Base-by-base conservation (phyloP, 1,140 invertebrate species). In the Heterodera schachtii region DNA sequence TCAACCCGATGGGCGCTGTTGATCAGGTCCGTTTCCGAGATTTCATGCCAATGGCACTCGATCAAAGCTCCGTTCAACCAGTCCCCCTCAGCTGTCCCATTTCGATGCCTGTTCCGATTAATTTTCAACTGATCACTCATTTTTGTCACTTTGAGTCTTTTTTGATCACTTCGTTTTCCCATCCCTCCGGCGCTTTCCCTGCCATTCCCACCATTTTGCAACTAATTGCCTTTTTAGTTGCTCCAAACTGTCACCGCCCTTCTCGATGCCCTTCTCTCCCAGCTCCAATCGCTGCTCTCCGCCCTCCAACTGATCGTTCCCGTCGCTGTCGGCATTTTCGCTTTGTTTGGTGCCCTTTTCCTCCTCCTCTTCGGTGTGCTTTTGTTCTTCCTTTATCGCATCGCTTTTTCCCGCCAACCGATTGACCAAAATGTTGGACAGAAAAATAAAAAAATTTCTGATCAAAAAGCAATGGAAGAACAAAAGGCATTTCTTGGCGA, bases 281-380 rank as follows among this genome's bases (percentile, higher is more conserved):
- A 57, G 6, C 44, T 75, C 31, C 43, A 52, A 43, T 67, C 74
- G 9, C n/a, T 75, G 49, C 60, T 64, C 2, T 75, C 74, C 74
- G 47, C 74, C 74, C 9, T 75, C 74, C 74, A 52, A 52, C 44
- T 75, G 49, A 57, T 64, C 74, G 44, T 75, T 41, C 74, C 60
- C 49, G 9, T 64, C 11, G 1, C 66, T n/a, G 31, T 75, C 9
- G 41, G 31, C 74, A 57, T 75, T 41, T 75, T 75, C 74, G 49
- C 74, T 11, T 21, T 75, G 47, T 64, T 64, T 46, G 31, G 49
- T 47, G 49, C 60, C 60, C 41, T 75, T 46, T 75, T 75, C 74
- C 74, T 75, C 3, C 74, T 64, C 74, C 74, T 75, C 31, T 64
- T 75, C 21, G n/a, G 49, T 52, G 47, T 47, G 31, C 74, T 75